phyloP scores from a whole-genome alignment of 2,888 invertebrate species.

The Sthenelais limicola region DNA sequence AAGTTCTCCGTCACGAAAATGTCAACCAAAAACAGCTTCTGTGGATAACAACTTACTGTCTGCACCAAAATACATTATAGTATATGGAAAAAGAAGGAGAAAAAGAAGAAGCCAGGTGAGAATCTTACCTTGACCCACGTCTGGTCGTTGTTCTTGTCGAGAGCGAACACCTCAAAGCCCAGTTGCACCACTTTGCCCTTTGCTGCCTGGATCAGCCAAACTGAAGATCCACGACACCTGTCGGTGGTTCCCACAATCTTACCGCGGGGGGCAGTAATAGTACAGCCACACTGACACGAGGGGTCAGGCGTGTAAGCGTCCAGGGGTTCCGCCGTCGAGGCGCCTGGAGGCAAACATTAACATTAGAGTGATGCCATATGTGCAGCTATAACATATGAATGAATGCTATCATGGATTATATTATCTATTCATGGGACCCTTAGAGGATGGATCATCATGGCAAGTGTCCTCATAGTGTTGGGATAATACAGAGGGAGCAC shows the following conservation, averaged over 20 bases:
- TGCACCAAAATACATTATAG: neutral
- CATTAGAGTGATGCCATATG: neutral
- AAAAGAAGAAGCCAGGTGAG: neutral
- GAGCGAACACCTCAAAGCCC: slow-evolving; percentile 60
- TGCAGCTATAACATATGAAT: no score
- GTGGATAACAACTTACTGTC: no score
- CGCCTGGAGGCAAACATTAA: slow-evolving; percentile 8
- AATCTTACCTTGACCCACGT: slow-evolving; percentile 61
- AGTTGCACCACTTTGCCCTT: slow-evolving; percentile 56
- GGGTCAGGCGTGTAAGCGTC: slow-evolving; percentile 37
- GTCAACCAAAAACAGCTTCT: no score
- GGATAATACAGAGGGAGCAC: no score
- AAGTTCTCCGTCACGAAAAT: no score
- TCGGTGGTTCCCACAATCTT: slow-evolving; percentile 63
- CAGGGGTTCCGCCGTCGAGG: slow-evolving; percentile 27
- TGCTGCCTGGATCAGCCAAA: slow-evolving; percentile 59
- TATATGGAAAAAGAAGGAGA: neutral
- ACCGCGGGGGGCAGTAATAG: slow-evolving; percentile 49
- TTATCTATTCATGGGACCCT: no score
- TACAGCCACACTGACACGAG: slow-evolving; percentile 41
- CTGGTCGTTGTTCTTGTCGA: slow-evolving; percentile 57
- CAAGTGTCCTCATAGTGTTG: no score
- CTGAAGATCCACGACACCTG: slow-evolving; percentile 57
- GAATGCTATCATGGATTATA: no score
- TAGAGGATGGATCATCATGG: no score